These are phyloP conservation scores for Falco cherrug DNA, from an alignment of 2,797 vertebrate genomes.

Conservation along the genomic window DNA sequence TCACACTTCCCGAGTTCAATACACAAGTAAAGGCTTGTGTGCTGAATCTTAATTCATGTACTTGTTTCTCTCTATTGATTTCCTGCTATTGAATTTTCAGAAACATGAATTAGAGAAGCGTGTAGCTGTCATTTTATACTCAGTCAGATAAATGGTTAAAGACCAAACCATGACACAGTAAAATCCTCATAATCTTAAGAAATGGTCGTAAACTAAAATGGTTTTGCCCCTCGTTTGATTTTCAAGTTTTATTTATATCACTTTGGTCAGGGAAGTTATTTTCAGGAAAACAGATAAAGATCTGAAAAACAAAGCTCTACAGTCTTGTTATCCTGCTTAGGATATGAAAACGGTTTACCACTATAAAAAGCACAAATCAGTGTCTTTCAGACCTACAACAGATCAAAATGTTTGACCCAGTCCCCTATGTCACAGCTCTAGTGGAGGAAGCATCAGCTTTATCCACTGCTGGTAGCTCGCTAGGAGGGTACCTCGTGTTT, in stretches of 20 bases:
- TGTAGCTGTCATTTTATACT: not conserved
- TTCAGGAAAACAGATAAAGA: not conserved
- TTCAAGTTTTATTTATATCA: not conserved
- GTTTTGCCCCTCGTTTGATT: not conserved
- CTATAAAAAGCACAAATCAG: not conserved
- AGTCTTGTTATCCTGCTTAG: not conserved
- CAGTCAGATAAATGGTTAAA: constrained; percentile 23
- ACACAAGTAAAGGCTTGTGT: not conserved
- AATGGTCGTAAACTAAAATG: not conserved
- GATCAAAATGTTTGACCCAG: not conserved
- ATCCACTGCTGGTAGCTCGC: not conserved
- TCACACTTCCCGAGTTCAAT: not conserved
- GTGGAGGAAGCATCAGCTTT: accelerated
- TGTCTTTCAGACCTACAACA: not conserved
- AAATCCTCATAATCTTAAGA: not conserved
- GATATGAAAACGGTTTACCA: not conserved
- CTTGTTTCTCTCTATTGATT: constrained; percentile 15
- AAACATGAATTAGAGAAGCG: constrained; percentile 1
- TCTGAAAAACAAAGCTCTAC: not conserved
- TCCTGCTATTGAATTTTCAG: constrained; percentile 32
- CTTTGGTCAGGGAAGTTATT: not conserved
- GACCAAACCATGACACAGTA: not conserved
- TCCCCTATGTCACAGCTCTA: not conserved
- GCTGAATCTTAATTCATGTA: constrained; percentile 25
- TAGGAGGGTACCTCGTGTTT: accelerated